A percentile compares a stretch with the other conserved stretches of the same genome.
Evolutionary conservation across 2,797 vertebrate species (phyloP).

Genomic region (Falco columbarius): DNA sequence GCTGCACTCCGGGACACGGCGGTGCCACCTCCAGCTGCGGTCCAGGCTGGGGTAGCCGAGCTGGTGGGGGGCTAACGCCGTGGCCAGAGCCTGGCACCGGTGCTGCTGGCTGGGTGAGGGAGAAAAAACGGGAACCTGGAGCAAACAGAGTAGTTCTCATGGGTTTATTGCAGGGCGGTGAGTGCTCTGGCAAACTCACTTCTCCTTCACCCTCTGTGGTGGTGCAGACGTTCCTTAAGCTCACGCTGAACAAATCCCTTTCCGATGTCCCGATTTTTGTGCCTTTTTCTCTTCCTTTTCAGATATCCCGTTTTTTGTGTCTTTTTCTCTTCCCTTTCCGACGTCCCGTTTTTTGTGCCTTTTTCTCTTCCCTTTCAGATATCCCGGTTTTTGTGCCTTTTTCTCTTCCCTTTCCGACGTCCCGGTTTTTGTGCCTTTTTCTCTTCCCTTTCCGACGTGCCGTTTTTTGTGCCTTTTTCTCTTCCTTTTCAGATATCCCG

Average conservation of each 20-base stretch:
- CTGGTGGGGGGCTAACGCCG: not conserved
- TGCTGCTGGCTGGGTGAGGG: not conserved
- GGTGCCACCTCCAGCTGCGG: rapidly evolving
- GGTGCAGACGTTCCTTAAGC: not conserved
- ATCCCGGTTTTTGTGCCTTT: too few relatives aligned
- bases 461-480: too few relatives aligned
- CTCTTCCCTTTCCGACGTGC: too few relatives aligned
- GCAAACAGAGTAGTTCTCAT: not conserved
- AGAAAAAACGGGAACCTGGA: not conserved
- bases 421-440: too few relatives aligned
- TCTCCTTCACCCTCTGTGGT: not conserved
- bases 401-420: too few relatives aligned
- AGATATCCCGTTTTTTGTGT: too few relatives aligned
- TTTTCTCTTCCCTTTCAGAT: too few relatives aligned
- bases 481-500: too few relatives aligned
- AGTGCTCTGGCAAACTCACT: not conserved
- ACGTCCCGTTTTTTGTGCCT: too few relatives aligned
- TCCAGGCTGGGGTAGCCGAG: not conserved
- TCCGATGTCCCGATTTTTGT: not conserved
- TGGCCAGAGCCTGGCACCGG: not conserved
- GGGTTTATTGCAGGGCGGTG: not conserved
- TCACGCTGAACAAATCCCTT: rapidly evolving
- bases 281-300: too few relatives aligned
- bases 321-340: too few relatives aligned
- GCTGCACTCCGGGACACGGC: rapidly evolving